A percentile compares a stretch with the other conserved stretches of the same genome.
phyloP scores from a whole-genome alignment of 1,140 invertebrate genomes.

The Druon quercuslanigerum region DNA sequence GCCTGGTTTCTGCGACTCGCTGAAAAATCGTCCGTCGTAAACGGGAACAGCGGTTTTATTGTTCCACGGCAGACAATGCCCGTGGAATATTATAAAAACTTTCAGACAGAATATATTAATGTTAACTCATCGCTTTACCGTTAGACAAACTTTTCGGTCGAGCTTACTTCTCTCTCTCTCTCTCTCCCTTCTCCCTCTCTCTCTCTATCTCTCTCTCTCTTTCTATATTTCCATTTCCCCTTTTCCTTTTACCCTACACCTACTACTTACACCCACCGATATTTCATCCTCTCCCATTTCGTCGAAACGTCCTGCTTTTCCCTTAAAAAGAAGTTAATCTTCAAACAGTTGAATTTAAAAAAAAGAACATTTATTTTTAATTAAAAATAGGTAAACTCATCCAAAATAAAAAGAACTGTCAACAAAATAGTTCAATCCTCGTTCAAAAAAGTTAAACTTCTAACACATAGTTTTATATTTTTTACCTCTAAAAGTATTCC shows the following conservation, averaged over 20 bases:
- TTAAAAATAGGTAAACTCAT: too few relatives aligned
- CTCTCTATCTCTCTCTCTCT: background rate
- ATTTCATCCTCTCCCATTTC: too few relatives aligned
- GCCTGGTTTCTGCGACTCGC: slow-evolving; percentile 70
- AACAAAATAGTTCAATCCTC: too few relatives aligned
- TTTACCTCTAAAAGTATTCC: too few relatives aligned
- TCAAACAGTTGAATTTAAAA: too few relatives aligned
- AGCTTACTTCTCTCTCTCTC: slow-evolving; percentile 40
- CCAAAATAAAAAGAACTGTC: too few relatives aligned
- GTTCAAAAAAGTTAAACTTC: too few relatives aligned
- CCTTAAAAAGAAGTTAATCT: too few relatives aligned
- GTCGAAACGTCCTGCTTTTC: too few relatives aligned
- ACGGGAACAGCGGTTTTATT: slow-evolving; percentile 75
- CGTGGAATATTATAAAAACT: slow-evolving; percentile 76
- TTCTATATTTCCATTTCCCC: slow-evolving; percentile 14
- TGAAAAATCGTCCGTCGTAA: slow-evolving; percentile 75
- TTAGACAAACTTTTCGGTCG: slow-evolving; percentile 74
- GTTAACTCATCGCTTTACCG: slow-evolving; percentile 75
- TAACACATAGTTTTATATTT: too few relatives aligned
- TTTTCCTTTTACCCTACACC: background rate
- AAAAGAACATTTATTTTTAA: too few relatives aligned
- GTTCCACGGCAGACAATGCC: slow-evolving; percentile 73
- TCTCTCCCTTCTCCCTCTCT: background rate
- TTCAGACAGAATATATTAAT: slow-evolving; percentile 76
- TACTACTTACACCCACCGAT: slow-evolving; percentile 11